Base-by-base conservation (phyloP, 2,797 vertebrate genomes). In the Eremophila alpestris region DNA sequence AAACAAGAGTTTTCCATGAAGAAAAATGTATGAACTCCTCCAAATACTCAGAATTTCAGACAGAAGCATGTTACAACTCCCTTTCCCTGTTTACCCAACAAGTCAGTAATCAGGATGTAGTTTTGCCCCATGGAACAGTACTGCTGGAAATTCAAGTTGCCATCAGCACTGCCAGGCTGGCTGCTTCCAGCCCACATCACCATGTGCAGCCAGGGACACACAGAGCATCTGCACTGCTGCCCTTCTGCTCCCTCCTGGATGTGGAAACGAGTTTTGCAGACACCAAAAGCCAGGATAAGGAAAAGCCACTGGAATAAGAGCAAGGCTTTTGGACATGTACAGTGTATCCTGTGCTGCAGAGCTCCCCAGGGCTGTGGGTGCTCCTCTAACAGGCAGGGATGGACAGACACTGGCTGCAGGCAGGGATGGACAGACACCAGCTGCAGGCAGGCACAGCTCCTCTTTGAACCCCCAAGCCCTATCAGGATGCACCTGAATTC, bases 191-290 rank as follows among this genome's bases (percentile, higher is more conserved):
- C 6, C 30, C n/a, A 8, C 36, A 17, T 4, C 45, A 3, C 48
- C 16, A 11, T 11, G 10, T 3, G 0, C 70, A 73, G 34, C 4
- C 21, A 55, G 38, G 45, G 48, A 46, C 7, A 56, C 0, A 0
- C 2, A 4, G 20, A 45, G 38, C 54, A 14, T 26, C 1, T 3
- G 54, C n/a, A 3, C 65, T 30, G 2, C n/a, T n/a, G 79, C 58
- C 70, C 59, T 56, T 64, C 15, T 70, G 49, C 54, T 52, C 30
- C 16, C 62, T 55, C 58, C 70, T 60, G 54, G 3, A 38, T 2
- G 29, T 4, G 10, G n/a, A 49, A 43, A 43, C 0, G 5, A 54
- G 24, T 20, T 59, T 20, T 3, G 1, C 6, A 45, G 62, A 38
- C 67, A 85, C 51, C 30, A 45, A 71, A 87, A 81, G 7, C 2